phyloP scores from a whole-genome alignment of 2,888 invertebrate genomes.

The Dolichomitus sp. region DNA sequence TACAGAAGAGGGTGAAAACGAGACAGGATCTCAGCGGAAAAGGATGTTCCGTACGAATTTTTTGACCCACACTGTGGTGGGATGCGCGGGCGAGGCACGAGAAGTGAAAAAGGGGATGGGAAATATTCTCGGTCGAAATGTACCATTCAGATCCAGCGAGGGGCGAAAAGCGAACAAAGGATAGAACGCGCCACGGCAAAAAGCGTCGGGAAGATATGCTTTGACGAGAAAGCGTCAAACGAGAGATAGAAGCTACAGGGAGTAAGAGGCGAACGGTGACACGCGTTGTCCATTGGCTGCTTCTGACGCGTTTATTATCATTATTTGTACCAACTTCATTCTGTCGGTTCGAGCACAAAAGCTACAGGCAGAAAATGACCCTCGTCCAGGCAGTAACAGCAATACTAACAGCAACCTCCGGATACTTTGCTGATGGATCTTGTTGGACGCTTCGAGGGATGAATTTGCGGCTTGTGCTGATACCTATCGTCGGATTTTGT shows the following conservation, averaged over 20 bases:
- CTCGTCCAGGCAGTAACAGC: constrained; percentile 37
- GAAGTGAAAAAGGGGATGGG: constrained; percentile 8
- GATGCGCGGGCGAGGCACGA: not conserved
- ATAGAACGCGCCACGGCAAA: constrained; percentile 55
- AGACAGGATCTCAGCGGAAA: constrained; percentile 44
- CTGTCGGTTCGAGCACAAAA: not conserved
- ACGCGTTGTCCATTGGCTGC: constrained; percentile 42
- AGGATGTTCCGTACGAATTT: constrained; percentile 60
- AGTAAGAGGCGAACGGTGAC: constrained; percentile 42
- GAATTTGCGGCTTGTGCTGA: constrained; percentile 2
- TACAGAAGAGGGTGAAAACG: constrained; percentile 37
- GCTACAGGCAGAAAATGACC: constrained; percentile 51
- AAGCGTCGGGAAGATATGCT: constrained; percentile 67
- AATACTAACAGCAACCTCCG: constrained; percentile 1
- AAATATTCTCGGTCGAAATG: constrained; percentile 42
- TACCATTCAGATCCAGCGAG: constrained; percentile 46
- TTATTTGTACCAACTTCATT: constrained; percentile 46
- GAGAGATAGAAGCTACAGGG: constrained; percentile 1
- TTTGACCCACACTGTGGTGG: constrained; percentile 51
- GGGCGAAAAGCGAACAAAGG: constrained; percentile 63
- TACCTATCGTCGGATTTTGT: not conserved
- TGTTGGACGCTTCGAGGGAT: constrained; percentile 12
- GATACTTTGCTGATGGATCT: constrained; percentile 35
- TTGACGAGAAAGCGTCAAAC: constrained; percentile 47
- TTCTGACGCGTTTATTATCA: constrained; percentile 45